Base-by-base conservation (phyloP, 1,140 invertebrate genomes). In the Nasonia vitripennis region DNA sequence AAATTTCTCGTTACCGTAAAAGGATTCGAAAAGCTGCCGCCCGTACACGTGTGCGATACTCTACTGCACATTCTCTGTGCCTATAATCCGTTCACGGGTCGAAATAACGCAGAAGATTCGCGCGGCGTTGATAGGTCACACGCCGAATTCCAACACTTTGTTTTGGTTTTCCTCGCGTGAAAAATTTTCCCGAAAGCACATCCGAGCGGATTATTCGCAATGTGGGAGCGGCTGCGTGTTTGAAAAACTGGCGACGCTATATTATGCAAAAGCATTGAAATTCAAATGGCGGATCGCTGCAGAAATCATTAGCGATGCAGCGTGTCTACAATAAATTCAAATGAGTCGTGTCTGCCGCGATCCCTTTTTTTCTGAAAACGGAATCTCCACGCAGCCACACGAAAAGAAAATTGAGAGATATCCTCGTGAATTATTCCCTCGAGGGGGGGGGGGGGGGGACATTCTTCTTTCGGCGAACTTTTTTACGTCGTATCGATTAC, bases 1-100 rank as follows among this genome's bases (percentile, higher is more conserved):
- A 74, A 55, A 81, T 37, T 81, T 34, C 70, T 81, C 27, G 48
- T 81, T 73, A 71, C 41, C 41, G 20, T 71, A 81, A 81, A 73
- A 81, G 70, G 80, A 51, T 55, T 81, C 3, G 23, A 51, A 81
- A 73, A 62, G 55, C 55, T n/a, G 6, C 4, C 55, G 55, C 20
- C 4, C 55, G n/a, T 62, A 17, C 3, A 62, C 17, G 20, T 14
- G 55, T 14, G 55, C 55, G 55, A 62, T 62, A 62, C n/a, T 62
- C 17, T 1, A 27, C 27, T 62, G 7, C 20, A 62, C 55, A 62
- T 45, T 9, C 55, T 62, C 55, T 20, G 27, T 27, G 6, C 55
- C 55, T 62, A 37, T 37, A n/a, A n/a, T 62, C 55, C 55, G 55
- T 7, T 5, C 55, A 20, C 20, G 14, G 14, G 17, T 7, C 1